Evolutionary conservation across 2,113 vertebrate species (phyloP).

Genomic region (Oncorhynchus mykiss): DNA sequence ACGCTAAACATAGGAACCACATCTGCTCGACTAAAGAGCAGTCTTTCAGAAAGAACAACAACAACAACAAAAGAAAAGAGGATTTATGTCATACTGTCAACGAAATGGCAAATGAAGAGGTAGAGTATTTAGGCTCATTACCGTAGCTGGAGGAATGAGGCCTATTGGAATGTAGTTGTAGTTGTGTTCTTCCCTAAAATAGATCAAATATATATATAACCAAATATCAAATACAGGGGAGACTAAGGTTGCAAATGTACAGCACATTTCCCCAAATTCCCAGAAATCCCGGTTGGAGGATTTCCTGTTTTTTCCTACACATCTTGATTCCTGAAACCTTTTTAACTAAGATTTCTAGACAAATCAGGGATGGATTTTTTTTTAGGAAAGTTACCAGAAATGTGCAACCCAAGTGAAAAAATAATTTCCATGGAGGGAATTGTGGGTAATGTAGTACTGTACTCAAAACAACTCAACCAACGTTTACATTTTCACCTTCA

Average conservation of each 20-base stretch:
- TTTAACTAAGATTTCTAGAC: constrained; percentile 35
- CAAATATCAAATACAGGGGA: constrained; percentile 59
- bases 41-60: constrained; percentile 55
- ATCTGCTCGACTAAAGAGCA: constrained; percentile 69
- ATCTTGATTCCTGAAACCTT: too few relatives aligned
- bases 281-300: too few relatives aligned
- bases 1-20: constrained; percentile 80
- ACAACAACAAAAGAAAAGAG: constrained; percentile 40
- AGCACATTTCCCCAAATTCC: too few relatives aligned
- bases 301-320: too few relatives aligned
- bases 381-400: too few relatives aligned
- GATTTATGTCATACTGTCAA: constrained; percentile 72
- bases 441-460: not conserved
- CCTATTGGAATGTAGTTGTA: constrained; percentile 74
- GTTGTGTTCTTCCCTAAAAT: constrained; percentile 30
- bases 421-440: constrained; percentile 1
- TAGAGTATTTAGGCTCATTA: constrained; percentile 80
- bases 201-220: constrained; percentile 66
- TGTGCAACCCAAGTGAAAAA: constrained; percentile 45
- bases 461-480: constrained; percentile 15
- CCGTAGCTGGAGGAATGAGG: constrained; percentile 67
- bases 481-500: constrained; percentile 58
- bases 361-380: constrained; percentile 25
- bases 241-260: not conserved
- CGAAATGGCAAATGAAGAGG: constrained; percentile 73